Base-by-base conservation (phyloP, 2,888 invertebrate species). In the Cerceris ruficornis region DNA sequence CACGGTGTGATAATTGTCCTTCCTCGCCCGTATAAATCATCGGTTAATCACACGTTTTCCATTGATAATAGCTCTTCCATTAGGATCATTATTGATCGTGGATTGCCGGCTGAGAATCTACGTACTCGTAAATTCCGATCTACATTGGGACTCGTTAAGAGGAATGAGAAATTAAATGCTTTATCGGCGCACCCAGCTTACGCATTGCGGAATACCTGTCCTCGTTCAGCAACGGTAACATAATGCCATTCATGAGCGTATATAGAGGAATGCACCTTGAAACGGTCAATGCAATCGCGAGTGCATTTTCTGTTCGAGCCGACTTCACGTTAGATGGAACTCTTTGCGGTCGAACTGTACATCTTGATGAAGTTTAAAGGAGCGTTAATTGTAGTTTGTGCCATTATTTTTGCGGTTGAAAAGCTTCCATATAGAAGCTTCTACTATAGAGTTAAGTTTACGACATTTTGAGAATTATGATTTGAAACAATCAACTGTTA, bases 161-260 rank as follows among this genome's bases (percentile, higher is more conserved):
- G 42, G n/a, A 55, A 43, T 39, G 0, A 17, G 55, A 52, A 65
- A n/a, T 65, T 42, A 17, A 55, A 55, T 15, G 43, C 0, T 17
- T 14, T 41, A 55, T 43, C 55, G 65, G 43, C 55, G 55, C 65
- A 43, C 65, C 65, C 43, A 65, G 55, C 4, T 65, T 55, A 54
- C 54, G 46, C 65, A 17, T 55, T 42, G 52, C 62, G 14, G 50
- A 62, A 52, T 62, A 62, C 54, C 60, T 69, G 65, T 77, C 43
- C 43, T 13, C 50, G 55, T 57, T 68, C 61, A 58, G 55, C 58
- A 42, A 55, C 52, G 65, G 69, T 69, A 60, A 68, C 50, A 39
- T 54, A 61, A 69, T 55, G 57, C 61, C 65, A 61, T 65, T 75
- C 64, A 68, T 49, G 42, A 42, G 43, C 13, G 7, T 42, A 2